These are phyloP conservation scores for Tenrec ecaudatus DNA, from an alignment of 2,113 vertebrate genomes.

Conservation along the genomic window DNA sequence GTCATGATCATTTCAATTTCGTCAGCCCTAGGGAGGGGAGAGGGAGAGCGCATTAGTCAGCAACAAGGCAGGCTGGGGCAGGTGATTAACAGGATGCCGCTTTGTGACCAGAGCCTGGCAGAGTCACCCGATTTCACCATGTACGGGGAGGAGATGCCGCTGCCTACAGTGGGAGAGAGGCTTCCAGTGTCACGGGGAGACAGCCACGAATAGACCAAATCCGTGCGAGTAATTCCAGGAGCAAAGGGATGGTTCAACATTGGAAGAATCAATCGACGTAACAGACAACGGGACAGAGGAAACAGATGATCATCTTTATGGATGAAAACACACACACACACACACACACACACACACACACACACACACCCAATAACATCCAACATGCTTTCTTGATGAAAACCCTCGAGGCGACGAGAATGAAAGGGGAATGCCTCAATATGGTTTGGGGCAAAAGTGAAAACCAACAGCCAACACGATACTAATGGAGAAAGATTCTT, in stretches of 20 bases:
- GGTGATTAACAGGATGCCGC: background rate
- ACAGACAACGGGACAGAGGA: background rate
- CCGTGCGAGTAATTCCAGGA: background rate
- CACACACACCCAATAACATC: background rate
- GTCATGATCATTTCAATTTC: slow-evolving; percentile 99
- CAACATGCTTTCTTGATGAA: background rate
- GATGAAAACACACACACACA: background rate
- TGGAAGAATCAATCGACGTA: background rate
- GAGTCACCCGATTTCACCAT: too few species aligned
- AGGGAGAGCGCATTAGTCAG: slow-evolving; percentile 56
- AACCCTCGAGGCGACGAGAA: background rate
- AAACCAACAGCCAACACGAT: background rate
- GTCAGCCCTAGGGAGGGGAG: slow-evolving; percentile 91
- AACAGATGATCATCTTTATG: background rate
- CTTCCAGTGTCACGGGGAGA: background rate
- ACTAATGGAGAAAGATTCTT: background rate
- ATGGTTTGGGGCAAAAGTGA: background rate
- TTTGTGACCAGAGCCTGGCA: background rate
- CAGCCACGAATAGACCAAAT: background rate
- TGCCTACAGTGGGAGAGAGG: background rate
- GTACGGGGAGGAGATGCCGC: background rate
- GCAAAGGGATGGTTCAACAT: background rate
- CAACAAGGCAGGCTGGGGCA: background rate
- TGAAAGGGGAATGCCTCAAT: background rate
- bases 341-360: too few species aligned